A percentile compares a stretch with the other conserved stretches of the same genome.
Conservation (phyloP, 1,140 invertebrate genomes). For the Heliconius eleuchia region DNA sequence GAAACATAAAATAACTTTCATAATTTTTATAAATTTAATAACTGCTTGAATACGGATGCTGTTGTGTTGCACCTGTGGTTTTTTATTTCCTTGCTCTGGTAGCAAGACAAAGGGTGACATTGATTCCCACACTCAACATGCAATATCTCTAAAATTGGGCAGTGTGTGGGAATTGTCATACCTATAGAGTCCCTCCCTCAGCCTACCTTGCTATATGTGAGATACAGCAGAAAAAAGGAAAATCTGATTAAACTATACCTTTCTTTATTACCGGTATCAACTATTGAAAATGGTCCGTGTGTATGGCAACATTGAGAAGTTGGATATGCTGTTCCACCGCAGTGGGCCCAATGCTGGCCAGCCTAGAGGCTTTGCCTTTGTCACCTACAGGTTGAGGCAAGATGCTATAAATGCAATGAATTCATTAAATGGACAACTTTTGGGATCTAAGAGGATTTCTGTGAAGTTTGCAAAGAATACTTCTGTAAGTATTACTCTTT, state of each 20-base stretch:
- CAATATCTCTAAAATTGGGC: too few species aligned
- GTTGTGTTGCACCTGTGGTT: too few species aligned
- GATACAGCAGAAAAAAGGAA: not conserved
- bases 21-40: too few species aligned
- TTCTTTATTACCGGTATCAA: slow-evolving; percentile 90
- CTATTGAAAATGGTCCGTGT: slow-evolving; percentile 96
- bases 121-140: too few species aligned
- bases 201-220: too few species aligned
- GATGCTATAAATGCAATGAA: slow-evolving; percentile 86
- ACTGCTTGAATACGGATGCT: too few species aligned
- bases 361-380: slow-evolving; percentile 96
- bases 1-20: too few species aligned
- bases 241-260: slow-evolving; percentile 59
- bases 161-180: too few species aligned
- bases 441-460: slow-evolving; percentile 88
- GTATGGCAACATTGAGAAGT: slow-evolving; percentile 95
- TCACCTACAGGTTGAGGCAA: slow-evolving; percentile 88
- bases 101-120: too few species aligned
- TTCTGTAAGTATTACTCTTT: slow-evolving; percentile 48
- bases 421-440: slow-evolving; percentile 87
- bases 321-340: slow-evolving; percentile 96
- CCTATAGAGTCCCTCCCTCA: too few species aligned
- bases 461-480: slow-evolving; percentile 91
- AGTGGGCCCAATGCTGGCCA: slow-evolving; percentile 92
- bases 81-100: too few species aligned